phyloP scores from a whole-genome alignment of 1,140 invertebrate genomes.

The Bombus waltoni region DNA sequence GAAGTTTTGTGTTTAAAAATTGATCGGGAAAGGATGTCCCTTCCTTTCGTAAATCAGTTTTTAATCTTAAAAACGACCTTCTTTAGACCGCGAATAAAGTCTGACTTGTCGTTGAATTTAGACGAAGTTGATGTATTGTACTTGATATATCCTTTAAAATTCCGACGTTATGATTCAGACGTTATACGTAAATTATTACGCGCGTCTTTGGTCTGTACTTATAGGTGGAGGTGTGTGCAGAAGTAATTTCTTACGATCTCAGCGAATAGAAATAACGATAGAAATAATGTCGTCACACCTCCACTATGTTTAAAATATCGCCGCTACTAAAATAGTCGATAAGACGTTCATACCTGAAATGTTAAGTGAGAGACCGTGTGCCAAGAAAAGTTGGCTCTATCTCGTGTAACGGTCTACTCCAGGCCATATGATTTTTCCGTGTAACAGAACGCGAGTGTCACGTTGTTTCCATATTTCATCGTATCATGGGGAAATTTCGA shows the following conservation, averaged over 20 bases:
- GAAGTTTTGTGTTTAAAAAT: not conserved
- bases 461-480: not conserved
- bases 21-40: not conserved
- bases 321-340: not conserved
- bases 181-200: too few relatives aligned
- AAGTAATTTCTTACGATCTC: too few relatives aligned
- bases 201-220: too few relatives aligned
- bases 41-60: not conserved
- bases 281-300: too few relatives aligned
- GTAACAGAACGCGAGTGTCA: not conserved
- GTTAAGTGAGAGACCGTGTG: not conserved
- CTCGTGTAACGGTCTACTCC: too few relatives aligned
- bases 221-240: rapidly evolving
- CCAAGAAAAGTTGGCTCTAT: not conserved
- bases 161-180: too few relatives aligned
- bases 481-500: not conserved
- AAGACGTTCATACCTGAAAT: not conserved
- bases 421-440: not conserved
- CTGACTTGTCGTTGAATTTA: too few relatives aligned
- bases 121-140: too few relatives aligned
- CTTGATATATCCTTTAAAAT: too few relatives aligned
- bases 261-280: too few relatives aligned
- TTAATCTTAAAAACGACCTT: too few relatives aligned
- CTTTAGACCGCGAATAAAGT: too few relatives aligned
- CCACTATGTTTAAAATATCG: not conserved